These are phyloP conservation scores for Acrobasis consociella DNA, from an alignment of 2,888 invertebrate genomes.

Conservation along the genomic window DNA sequence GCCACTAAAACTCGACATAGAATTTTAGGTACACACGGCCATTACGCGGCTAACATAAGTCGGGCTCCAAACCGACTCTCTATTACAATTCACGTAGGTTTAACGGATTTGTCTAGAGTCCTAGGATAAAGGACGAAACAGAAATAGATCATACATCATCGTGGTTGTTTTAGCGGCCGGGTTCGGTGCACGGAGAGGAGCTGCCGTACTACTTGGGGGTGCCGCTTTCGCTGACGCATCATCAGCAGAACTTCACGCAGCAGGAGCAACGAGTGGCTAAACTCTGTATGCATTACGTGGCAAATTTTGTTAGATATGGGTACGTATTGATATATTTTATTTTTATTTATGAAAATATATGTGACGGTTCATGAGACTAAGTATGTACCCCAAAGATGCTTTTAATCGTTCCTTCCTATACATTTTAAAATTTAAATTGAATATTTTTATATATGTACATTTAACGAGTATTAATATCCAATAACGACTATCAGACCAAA, in stretches of 20 bases:
- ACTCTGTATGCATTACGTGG: constrained; percentile 91
- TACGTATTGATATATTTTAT: constrained; percentile 83
- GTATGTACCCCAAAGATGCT: no score
- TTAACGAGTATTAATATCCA: no score
- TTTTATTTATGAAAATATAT: no score
- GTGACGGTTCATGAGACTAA: no score
- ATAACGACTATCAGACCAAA: no score
- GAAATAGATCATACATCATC: constrained; percentile 19
- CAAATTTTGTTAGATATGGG: constrained; percentile 95
- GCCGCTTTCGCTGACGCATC: constrained; percentile 85
- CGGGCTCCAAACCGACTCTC: constrained; percentile 10
- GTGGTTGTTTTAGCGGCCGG: constrained; percentile 82
- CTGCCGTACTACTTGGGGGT: constrained; percentile 92
- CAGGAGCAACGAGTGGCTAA: constrained; percentile 90
- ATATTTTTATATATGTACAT: no score
- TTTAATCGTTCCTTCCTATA: no score
- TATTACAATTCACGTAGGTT: constrained; percentile 12
- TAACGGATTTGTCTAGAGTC: constrained; percentile 23
- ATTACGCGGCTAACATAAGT: constrained; percentile 17
- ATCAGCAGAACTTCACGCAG: constrained; percentile 89
- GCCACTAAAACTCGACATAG: not conserved
- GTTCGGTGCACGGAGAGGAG: constrained; percentile 94
- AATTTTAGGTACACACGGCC: not conserved
- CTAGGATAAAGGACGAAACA: constrained; percentile 16
- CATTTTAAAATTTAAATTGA: no score